Conservation (phyloP, 2,113 vertebrate genomes). For the Serinus canaria region DNA sequence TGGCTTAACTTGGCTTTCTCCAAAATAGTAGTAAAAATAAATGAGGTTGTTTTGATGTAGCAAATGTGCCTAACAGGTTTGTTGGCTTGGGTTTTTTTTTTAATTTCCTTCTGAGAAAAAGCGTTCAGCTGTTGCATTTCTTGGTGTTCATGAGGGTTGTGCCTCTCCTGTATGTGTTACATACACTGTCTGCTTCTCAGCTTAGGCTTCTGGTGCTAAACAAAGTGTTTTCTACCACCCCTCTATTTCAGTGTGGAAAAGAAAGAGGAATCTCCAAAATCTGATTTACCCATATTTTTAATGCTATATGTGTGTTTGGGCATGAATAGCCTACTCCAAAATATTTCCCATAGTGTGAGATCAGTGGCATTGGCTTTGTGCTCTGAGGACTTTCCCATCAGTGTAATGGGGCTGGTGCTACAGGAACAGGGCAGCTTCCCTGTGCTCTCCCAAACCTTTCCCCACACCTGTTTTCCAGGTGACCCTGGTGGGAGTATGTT, state of each 20-base stretch:
- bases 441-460: background rate
- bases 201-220: background rate
- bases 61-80: background rate
- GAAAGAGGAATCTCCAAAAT: background rate
- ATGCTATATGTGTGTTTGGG: background rate
- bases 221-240: background rate
- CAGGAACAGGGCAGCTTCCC: background rate
- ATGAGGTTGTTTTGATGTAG: background rate
- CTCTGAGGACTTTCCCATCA: background rate
- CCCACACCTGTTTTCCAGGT: background rate
- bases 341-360: background rate
- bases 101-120: background rate
- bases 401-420: background rate
- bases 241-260: background rate
- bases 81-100: background rate
- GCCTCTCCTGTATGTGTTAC: background rate
- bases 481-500: background rate
- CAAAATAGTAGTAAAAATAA: background rate
- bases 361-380: accelerated
- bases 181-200: background rate
- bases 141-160: background rate
- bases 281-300: background rate
- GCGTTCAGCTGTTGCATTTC: background rate
- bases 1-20: background rate
- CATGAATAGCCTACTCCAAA: background rate